Conservation (phyloP, 2,797 vertebrate species). For the Microchirus variegatus region DNA sequence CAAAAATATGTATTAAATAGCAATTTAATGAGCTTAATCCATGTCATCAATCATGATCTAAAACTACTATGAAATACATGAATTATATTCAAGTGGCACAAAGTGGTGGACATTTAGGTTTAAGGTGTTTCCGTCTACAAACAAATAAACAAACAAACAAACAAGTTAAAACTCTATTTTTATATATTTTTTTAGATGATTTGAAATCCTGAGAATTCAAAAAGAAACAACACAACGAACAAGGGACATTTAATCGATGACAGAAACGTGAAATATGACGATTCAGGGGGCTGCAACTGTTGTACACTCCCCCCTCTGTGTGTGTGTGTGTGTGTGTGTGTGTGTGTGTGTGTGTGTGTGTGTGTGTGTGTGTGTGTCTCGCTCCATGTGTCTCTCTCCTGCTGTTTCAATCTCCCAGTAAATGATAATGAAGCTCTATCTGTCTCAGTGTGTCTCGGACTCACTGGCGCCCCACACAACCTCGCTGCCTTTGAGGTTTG, state of each 20-base stretch:
- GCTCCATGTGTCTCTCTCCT: constrained; percentile 50
- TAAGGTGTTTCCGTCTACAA: too few relatives aligned
- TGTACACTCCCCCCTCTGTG: constrained; percentile 15
- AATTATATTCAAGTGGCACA: too few relatives aligned
- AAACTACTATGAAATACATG: too few relatives aligned
- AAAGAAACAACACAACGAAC: constrained; percentile 1
- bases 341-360: too few relatives aligned
- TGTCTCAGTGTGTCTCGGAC: constrained; percentile 70
- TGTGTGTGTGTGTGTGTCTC: constrained; percentile 7
- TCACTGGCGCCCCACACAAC: constrained; percentile 67
- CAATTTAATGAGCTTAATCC: too few relatives aligned
- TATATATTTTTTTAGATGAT: neutral
- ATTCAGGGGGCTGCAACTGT: constrained; percentile 23
- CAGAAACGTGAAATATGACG: constrained; percentile 42
- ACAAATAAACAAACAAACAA: too few relatives aligned
- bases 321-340: too few relatives aligned
- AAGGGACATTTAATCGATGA: constrained; percentile 12
- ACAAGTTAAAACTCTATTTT: too few relatives aligned
- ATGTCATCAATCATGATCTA: too few relatives aligned
- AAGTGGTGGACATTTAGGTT: too few relatives aligned
- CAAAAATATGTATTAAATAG: too few relatives aligned
- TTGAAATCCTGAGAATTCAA: too few relatives aligned
- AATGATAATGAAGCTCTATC: constrained; percentile 79
- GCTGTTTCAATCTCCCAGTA: constrained; percentile 75
- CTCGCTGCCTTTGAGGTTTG: constrained; percentile 72